Evolutionary conservation across 64 coral and sea anemone genomes (phyloP), one percentile per base, ranked within the genome.

Genomic region (Porites lutea): DNA sequence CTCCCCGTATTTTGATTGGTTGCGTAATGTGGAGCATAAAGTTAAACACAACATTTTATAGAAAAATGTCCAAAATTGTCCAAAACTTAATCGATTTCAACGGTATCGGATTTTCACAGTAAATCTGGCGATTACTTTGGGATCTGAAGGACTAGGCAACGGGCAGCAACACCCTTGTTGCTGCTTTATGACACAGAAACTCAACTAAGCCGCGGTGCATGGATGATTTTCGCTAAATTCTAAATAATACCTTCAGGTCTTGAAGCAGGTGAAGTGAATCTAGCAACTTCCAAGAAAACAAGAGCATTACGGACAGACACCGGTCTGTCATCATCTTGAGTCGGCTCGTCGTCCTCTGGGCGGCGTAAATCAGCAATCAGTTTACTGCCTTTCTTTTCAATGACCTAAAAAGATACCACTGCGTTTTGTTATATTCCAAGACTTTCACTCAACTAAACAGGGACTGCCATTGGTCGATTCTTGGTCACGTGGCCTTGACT

Each of bases 241-340:
- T 19, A 18, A 45, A 7, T 6, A 16, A 50, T 54, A 91, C 77
- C 89, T 92, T 88, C 90, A 9, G 91, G 82, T 74, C 68, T 82
- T 9, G 97, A 99, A 51, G 94, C 94, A 14, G 97, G 94, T 14
- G 86, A 89, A 52, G 76, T 88, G 59, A 99, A 99, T 14, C 88
- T 82, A 45, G 97, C 97, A 48, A 99, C 97, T 46, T 99, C 94
- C 22, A 99, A 89, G 80, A 99, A 99, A 46, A 99, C 94, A 52
- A 99, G 79, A 5, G 94, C 91, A 80, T 99, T 94, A 23, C 97
- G 94, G 43, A 99, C 97, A 48, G 97, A 99, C 2, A 92, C 91
- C 19, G 97, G 97, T 52, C 94, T 95, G 59, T 99, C 97, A 91
- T 96, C 88, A 89, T 96, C 97, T 82, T 90, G 88, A 22, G 91